These are phyloP conservation scores for Trilocha varians DNA, from an alignment of 2,888 invertebrate species.

Conservation along the genomic window DNA sequence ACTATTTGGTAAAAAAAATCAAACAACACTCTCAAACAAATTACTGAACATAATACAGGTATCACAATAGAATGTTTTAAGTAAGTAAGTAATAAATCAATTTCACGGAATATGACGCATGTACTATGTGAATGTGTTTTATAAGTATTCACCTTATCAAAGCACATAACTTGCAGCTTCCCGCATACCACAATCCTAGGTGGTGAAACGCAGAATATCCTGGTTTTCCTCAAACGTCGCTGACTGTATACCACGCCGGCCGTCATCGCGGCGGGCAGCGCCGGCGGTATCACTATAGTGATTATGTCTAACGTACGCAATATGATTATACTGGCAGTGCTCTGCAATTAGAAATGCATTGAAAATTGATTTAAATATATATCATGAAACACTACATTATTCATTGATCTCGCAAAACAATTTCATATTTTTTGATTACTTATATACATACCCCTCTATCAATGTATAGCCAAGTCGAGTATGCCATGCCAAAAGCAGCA, in stretches of 20 bases:
- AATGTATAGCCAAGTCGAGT: slow-evolving; percentile 78
- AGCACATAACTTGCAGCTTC: slow-evolving; percentile 86
- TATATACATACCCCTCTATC: slow-evolving; percentile 68
- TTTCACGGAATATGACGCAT: too few species aligned
- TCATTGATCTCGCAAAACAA: background rate
- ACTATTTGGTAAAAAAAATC: too few species aligned
- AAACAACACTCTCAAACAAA: too few species aligned
- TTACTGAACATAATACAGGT: too few species aligned
- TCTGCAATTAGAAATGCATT: slow-evolving; percentile 38
- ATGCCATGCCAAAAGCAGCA: slow-evolving; percentile 79
- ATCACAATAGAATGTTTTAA: too few species aligned
- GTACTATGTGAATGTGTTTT: background rate
- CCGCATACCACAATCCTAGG: slow-evolving; percentile 85
- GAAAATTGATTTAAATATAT: background rate
- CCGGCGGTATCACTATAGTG: slow-evolving; percentile 94
- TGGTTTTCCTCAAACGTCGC: slow-evolving; percentile 75
- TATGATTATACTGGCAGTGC: slow-evolving; percentile 73
- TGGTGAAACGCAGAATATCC: slow-evolving; percentile 86
- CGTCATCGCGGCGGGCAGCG: slow-evolving; percentile 91
- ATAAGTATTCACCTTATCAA: slow-evolving; percentile 81
- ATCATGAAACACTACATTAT: too few species aligned
- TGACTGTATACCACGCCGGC: slow-evolving; percentile 87
- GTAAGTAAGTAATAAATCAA: too few species aligned
- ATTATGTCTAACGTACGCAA: slow-evolving; percentile 90
- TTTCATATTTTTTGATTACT: background rate